phyloP scores from a whole-genome alignment of 1,140 invertebrate species.

The Scaptodrosophila lebanonensis region DNA sequence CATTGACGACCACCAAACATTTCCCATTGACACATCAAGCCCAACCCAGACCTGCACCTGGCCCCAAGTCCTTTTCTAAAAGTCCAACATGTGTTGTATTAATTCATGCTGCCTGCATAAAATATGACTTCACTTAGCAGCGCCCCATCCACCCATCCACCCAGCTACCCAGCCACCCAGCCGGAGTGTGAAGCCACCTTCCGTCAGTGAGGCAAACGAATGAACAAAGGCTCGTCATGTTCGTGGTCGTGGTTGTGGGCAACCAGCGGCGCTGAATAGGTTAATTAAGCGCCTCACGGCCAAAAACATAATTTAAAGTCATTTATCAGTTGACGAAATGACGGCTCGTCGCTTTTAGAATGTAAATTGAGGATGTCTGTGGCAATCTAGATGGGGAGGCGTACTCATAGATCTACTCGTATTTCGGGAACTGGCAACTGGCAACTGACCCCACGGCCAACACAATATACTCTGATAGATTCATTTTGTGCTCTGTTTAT shows the following conservation, averaged over 20 bases:
- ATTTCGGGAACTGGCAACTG: constrained; percentile 2
- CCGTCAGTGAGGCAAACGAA: constrained; percentile 1
- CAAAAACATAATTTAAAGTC: constrained; percentile 56
- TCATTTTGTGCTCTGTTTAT: constrained; percentile 5
- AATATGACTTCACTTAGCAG: constrained; percentile 54
- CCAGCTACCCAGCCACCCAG: too few species aligned
- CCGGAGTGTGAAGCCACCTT: too few species aligned
- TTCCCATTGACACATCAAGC: background rate
- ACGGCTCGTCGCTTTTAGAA: constrained; percentile 13
- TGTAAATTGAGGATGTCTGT: constrained; percentile 27
- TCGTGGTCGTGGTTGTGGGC: background rate
- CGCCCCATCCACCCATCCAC: background rate
- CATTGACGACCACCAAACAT: constrained; percentile 41
- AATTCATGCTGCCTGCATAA: constrained; percentile 50
- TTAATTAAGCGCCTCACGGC: constrained; percentile 65
- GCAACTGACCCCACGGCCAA: constrained; percentile 22
- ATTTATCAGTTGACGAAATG: constrained; percentile 52
- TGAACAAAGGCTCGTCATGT: constrained; percentile 25
- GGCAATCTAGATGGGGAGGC: too few species aligned
- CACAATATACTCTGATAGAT: constrained; percentile 21
- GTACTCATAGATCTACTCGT: too few species aligned
- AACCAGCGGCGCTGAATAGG: constrained; percentile 46
- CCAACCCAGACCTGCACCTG: constrained; percentile 5
- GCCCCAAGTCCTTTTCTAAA: constrained; percentile 1
- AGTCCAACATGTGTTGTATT: constrained; percentile 35